Conservation (phyloP, 2,888 invertebrate genomes). For the Malthinus flaveolus region DNA sequence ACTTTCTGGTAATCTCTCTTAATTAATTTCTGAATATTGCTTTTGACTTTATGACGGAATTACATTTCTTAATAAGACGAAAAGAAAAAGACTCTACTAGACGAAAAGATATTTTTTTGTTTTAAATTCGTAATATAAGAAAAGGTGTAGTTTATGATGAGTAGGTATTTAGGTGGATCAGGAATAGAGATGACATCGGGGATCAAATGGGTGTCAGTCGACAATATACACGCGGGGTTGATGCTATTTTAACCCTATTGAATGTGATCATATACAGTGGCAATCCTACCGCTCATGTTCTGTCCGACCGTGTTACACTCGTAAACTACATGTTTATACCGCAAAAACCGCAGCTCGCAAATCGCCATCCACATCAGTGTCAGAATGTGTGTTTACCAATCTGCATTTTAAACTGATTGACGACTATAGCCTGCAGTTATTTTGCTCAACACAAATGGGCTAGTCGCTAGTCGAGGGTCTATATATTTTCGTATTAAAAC, state of each 20-base stretch:
- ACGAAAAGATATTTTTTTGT: too few relatives aligned
- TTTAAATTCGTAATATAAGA: too few relatives aligned
- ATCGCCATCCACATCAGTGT: conserved; percentile 55
- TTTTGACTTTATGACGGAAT: too few relatives aligned
- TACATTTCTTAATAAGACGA: too few relatives aligned
- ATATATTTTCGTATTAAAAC: neutral
- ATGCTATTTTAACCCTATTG: conserved; percentile 50
- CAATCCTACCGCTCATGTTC: conserved; percentile 53
- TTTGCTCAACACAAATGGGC: neutral
- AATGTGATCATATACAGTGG: conserved; percentile 50
- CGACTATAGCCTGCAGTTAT: conserved; percentile 41
- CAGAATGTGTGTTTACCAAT: conserved; percentile 51
- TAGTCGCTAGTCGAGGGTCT: neutral
- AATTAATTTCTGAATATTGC: too few relatives aligned
- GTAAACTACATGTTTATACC: conserved; percentile 57
- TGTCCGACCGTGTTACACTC: conserved; percentile 52
- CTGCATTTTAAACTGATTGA: conserved; percentile 52
- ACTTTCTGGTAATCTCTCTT: too few relatives aligned
- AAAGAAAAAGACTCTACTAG: too few relatives aligned
- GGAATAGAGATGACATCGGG: conserved; percentile 43
- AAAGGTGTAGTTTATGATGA: conserved; percentile 30
- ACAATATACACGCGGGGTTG: conserved; percentile 43
- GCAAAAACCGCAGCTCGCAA: conserved; percentile 58
- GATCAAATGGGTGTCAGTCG: conserved; percentile 46
- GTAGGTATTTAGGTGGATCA: conserved; percentile 40